phyloP scores from a whole-genome alignment of 2,888 invertebrate genomes.

The Mimumesa dahlbomi region DNA sequence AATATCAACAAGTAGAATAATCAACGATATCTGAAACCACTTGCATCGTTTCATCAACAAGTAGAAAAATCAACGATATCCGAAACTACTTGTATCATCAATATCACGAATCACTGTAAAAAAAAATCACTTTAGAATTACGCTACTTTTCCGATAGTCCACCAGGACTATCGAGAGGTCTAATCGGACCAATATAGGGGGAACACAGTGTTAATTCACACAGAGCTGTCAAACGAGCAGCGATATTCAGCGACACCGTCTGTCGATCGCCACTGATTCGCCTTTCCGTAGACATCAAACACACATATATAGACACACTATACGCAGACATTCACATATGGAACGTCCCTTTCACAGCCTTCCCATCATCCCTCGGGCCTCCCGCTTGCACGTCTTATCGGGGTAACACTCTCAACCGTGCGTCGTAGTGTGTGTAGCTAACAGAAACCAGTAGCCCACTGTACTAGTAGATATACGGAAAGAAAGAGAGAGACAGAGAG shows the following conservation, averaged over 20 bases:
- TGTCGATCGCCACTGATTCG: constrained; percentile 15
- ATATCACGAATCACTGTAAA: no score
- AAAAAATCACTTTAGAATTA: no score
- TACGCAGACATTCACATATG: background rate
- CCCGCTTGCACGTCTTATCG: constrained; percentile 44
- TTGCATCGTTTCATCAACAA: no score
- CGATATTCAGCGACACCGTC: background rate
- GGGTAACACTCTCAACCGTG: constrained; percentile 8
- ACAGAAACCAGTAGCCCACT: no score
- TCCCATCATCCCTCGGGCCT: constrained; percentile 12
- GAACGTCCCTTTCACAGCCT: constrained; percentile 10
- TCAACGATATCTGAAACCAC: no score
- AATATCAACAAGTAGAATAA: no score
- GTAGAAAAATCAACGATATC: no score
- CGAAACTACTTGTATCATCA: no score
- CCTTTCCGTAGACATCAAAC: background rate
- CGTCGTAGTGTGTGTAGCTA: background rate
- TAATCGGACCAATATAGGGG: no score
- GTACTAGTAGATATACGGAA: background rate
- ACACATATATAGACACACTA: background rate
- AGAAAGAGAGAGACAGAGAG: background rate
- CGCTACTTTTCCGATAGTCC: no score
- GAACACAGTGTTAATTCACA: background rate
- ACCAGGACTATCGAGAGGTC: no score
- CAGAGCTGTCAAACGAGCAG: background rate